Evolutionary conservation across 2,888 invertebrate genomes (phyloP).

Genomic region (Amiota minor): DNA sequence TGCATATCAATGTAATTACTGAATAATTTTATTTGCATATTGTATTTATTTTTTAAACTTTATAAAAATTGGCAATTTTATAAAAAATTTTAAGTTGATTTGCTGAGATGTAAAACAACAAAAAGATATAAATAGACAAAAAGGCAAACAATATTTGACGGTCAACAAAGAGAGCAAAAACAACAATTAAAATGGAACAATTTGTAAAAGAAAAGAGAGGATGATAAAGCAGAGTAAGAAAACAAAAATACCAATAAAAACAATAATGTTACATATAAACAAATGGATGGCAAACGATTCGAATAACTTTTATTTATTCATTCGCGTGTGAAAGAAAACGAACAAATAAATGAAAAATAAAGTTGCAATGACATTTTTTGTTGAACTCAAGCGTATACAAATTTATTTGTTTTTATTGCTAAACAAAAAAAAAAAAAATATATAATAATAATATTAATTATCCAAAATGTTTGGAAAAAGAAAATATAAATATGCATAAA

Average conservation of each 20-base stretch:
- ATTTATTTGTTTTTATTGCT: background rate
- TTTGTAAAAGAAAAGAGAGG: background rate
- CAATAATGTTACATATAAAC: background rate
- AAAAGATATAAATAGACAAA: slow-evolving; percentile 1
- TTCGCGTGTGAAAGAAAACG: too few relatives aligned
- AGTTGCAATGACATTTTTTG: too few relatives aligned
- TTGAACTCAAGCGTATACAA: too few relatives aligned
- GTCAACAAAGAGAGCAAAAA: background rate
- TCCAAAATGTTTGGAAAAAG: background rate
- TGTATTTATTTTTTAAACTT: background rate
- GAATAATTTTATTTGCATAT: too few relatives aligned
- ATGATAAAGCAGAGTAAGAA: background rate
- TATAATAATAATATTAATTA: background rate
- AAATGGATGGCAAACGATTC: too few relatives aligned
- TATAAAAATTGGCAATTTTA: slow-evolving; percentile 10
- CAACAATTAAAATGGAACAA: background rate
- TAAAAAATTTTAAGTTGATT: background rate
- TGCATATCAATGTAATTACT: background rate
- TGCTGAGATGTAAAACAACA: slow-evolving; percentile 29
- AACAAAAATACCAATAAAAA: background rate
- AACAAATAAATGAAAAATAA: too few relatives aligned
- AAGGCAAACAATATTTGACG: background rate
- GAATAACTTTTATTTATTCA: too few relatives aligned
- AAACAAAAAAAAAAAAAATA: too few relatives aligned
- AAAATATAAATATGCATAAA: slow-evolving; percentile 7